Base-by-base conservation (phyloP, 2,113 vertebrate genomes). In the Poecilia latipinna region DNA sequence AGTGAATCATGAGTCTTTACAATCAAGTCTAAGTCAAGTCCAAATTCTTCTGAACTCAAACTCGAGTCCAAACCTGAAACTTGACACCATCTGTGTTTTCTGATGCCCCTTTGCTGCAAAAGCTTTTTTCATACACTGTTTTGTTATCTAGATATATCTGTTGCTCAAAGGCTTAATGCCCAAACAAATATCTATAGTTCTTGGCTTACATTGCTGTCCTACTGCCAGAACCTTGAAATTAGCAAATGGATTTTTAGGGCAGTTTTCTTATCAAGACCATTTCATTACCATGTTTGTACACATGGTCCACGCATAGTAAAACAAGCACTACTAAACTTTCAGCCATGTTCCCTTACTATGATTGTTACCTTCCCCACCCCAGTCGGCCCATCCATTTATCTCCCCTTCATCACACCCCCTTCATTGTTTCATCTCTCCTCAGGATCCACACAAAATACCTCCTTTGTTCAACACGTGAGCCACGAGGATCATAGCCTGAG, bases 381-480 rank as follows among this genome's bases (percentile, higher is more conserved):
- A 61, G 4, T 67, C 19, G 22, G 65, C 17, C 61, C n/a, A 6
- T 65, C 72, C 66, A 26, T 68, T 77, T 74, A 26, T 72, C 61
- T 44, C 75, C 72, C 73, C 26, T 54, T 28, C 28, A 28, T 28
- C 28, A 28, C 28, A 28, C 28, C 28, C 28, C 28, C 28, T 28
- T 3, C 35, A 74, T 33, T 62, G 84, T 80, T 84, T 78, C 75
- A 78, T 86, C 0, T 29, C 3, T 66, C 64, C 65, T 68, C 19
- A 60, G 60, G 6, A 26, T 75, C 68, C 3, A 48, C 37, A 61
- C 69, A 32, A 87, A 80, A 74, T 63, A 72, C 15, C 39, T 22
- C 68, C 82, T 57, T 67, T 77, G 80, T 82, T 83, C 57, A 42
- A 71, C 75, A 78, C 78, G 51, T 72, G 70, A 82, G 68, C 72